phyloP scores from a whole-genome alignment of 2,797 vertebrate genomes.

The Nyctalus aviator region DNA sequence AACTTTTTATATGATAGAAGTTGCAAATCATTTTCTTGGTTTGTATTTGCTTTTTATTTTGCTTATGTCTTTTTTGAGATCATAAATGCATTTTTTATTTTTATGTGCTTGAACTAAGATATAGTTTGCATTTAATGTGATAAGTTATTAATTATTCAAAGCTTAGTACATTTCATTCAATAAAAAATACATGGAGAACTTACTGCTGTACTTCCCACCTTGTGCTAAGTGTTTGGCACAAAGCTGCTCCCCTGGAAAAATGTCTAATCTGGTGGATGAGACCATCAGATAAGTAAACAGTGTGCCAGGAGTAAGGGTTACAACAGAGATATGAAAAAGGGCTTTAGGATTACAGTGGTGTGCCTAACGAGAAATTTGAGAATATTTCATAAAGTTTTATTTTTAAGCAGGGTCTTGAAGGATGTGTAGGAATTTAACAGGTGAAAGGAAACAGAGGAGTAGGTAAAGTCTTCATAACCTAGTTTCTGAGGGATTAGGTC shows the following conservation, averaged over 20 bases:
- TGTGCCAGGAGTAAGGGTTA: not conserved
- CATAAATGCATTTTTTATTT: not conserved
- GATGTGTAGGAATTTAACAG: not conserved
- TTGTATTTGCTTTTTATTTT: conserved; percentile 36
- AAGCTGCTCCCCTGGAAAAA: not conserved
- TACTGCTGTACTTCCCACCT: not conserved
- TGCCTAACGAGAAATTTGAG: not conserved
- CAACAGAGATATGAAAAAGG: not conserved
- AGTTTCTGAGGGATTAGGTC: not conserved
- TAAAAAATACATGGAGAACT: not conserved
- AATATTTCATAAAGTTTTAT: not conserved
- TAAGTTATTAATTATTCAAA: not conserved
- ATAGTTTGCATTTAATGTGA: not conserved
- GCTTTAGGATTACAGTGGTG: not conserved
- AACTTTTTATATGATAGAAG: not conserved
- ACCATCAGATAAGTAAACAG: not conserved
- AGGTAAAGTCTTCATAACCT: not conserved
- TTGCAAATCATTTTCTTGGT: not conserved
- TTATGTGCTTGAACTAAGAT: not conserved
- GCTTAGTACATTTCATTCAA: not conserved
- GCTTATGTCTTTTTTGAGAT: not conserved
- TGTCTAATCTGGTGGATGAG: not conserved
- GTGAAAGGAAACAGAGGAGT: not conserved
- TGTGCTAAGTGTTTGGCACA: not conserved
- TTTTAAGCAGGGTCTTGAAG: not conserved